These are phyloP conservation scores for Pachycephala philippinensis DNA, from an alignment of 2,113 vertebrate species.

Conservation along the genomic window DNA sequence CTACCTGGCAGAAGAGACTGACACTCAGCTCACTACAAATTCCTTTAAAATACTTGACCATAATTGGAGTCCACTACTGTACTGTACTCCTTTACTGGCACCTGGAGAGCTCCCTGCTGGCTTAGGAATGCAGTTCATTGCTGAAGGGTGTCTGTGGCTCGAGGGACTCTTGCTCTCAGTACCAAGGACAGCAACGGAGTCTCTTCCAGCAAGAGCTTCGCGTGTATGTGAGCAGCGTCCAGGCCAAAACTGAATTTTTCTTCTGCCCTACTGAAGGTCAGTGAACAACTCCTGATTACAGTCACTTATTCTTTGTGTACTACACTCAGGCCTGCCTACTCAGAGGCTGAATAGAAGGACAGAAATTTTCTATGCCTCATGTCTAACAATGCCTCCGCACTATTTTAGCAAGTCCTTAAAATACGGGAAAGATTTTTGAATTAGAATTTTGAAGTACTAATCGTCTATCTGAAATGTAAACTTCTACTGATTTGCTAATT, in stretches of 20 bases:
- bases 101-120: neutral
- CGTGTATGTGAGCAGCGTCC: accelerated
- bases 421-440: neutral
- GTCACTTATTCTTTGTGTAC: neutral
- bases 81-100: neutral
- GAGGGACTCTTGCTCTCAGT: neutral
- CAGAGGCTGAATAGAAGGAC: neutral
- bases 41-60: neutral
- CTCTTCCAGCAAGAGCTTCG: neutral
- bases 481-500: neutral
- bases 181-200: neutral
- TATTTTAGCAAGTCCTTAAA: neutral
- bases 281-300: neutral
- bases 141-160: neutral
- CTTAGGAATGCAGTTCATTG: neutral
- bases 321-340: neutral
- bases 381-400: neutral
- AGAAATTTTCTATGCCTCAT: neutral
- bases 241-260: neutral
- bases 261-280: neutral
- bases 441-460: neutral
- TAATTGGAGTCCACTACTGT: neutral
- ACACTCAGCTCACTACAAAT: neutral
- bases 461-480: neutral
- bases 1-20: neutral